Evolutionary conservation across 2,797 vertebrate species (phyloP).

Genomic region (Centroberyx gerrardi): DNA sequence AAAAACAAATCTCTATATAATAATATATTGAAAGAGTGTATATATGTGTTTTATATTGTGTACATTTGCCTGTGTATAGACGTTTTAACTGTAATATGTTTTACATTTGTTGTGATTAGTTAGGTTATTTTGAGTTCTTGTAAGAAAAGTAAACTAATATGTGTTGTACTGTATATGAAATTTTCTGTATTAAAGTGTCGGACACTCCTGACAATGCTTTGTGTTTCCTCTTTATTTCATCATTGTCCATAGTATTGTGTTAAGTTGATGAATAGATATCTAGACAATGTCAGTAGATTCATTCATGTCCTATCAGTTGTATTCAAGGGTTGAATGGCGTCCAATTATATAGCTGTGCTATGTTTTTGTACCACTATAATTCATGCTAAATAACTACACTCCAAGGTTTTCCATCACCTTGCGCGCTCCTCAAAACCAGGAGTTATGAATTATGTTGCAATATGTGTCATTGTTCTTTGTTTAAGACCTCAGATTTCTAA

Average conservation of each 20-base stretch:
- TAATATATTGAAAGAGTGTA: constrained; percentile 93
- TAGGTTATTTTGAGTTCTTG: constrained; percentile 75
- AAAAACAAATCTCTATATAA: constrained; percentile 89
- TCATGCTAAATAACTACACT: background rate
- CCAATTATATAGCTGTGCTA: background rate
- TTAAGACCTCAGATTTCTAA: background rate
- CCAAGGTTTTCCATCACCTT: background rate
- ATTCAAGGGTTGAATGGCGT: background rate
- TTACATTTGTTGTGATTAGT: constrained; percentile 79
- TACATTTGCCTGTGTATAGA: constrained; percentile 90
- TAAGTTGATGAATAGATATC: background rate
- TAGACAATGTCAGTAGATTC: background rate
- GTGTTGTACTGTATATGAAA: constrained; percentile 80
- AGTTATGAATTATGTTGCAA: background rate
- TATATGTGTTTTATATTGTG: constrained; percentile 91
- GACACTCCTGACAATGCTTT: constrained; percentile 58
- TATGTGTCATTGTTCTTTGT: no score
- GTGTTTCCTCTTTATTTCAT: constrained; percentile 25
- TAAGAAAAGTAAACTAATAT: constrained; percentile 85
- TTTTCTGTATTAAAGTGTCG: constrained; percentile 87
- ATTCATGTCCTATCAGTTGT: background rate
- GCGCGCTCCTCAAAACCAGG: background rate
- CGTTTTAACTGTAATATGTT: constrained; percentile 86
- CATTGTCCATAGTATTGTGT: constrained; percentile 3
- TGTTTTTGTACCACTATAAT: background rate